Evolutionary conservation across 2,113 vertebrate species (phyloP).

Genomic region (Peromyscus leucopus): DNA sequence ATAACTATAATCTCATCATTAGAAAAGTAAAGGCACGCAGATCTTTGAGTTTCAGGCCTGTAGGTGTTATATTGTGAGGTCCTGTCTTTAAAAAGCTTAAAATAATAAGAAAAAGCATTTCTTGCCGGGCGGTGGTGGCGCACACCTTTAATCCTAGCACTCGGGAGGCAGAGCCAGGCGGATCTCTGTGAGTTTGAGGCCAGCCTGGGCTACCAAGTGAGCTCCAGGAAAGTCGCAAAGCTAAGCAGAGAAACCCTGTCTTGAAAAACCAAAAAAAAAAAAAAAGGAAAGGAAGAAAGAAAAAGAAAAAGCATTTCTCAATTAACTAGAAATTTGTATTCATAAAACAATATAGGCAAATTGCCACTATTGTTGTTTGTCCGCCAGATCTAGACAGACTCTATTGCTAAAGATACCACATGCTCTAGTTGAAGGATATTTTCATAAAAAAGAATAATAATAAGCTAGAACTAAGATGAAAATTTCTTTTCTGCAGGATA

Average conservation of each 20-base stretch:
- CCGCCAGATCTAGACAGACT: neutral
- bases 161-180: too few species aligned
- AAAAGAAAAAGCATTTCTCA: neutral
- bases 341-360: neutral
- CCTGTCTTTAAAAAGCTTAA: constrained; percentile 1
- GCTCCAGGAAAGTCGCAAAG: too few species aligned
- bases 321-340: neutral
- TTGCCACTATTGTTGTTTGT: neutral
- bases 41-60: neutral
- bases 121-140: too few species aligned
- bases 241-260: too few species aligned
- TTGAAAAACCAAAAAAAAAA: neutral
- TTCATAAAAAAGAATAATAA: neutral
- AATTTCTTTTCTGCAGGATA: neutral
- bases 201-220: too few species aligned
- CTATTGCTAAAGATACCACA: neutral
- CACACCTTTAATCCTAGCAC: too few species aligned
- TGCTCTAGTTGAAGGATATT: neutral
- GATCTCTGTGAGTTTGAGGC: too few species aligned
- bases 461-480: neutral
- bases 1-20: neutral
- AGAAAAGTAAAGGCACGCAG: neutral
- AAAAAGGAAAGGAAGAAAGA: too few species aligned
- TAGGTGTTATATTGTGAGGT: neutral
- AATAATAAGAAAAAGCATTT: neutral